phyloP scores from a whole-genome alignment of 2,797 vertebrate genomes.

The Parauchenoglanis ngamensis region DNA sequence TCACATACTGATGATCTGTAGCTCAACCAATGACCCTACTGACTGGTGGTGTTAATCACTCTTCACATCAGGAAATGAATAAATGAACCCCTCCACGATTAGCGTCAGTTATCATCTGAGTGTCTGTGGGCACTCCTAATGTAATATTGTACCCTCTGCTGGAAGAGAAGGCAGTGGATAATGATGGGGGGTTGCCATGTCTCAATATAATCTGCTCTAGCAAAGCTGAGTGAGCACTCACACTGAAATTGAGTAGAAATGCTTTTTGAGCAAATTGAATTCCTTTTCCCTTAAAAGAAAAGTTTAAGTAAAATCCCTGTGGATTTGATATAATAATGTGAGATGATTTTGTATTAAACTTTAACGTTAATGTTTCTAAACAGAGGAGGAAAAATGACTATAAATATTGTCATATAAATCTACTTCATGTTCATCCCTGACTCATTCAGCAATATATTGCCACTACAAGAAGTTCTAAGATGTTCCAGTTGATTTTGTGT shows the following conservation, averaged over 20 bases:
- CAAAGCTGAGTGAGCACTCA: not conserved
- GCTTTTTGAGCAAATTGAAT: not conserved
- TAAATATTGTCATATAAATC: not conserved
- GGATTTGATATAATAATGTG: not conserved
- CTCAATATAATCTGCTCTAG: slow-evolving; percentile 10
- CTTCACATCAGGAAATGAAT: slow-evolving; percentile 64
- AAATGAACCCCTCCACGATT: slow-evolving; percentile 68
- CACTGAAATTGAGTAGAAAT: not conserved
- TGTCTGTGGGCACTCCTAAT: slow-evolving; percentile 47
- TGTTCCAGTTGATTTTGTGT: not conserved
- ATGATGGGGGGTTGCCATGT: slow-evolving; percentile 17
- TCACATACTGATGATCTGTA: slow-evolving; percentile 35
- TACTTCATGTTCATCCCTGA: not conserved
- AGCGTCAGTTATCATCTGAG: slow-evolving; percentile 59
- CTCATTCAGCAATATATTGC: not conserved
- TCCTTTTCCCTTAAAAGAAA: not conserved
- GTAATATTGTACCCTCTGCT: slow-evolving; percentile 52
- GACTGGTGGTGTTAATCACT: slow-evolving; percentile 66
- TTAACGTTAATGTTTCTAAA: not conserved
- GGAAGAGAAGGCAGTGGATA: slow-evolving; percentile 33
- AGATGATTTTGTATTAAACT: not conserved
- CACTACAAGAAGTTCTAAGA: not conserved
- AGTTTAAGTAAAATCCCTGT: not conserved
- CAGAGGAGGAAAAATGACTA: not conserved
- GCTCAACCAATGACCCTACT: slow-evolving; percentile 60